These are phyloP conservation scores for Chaitophorus viminalis DNA, from an alignment of 2,888 invertebrate genomes.

Conservation along the genomic window DNA sequence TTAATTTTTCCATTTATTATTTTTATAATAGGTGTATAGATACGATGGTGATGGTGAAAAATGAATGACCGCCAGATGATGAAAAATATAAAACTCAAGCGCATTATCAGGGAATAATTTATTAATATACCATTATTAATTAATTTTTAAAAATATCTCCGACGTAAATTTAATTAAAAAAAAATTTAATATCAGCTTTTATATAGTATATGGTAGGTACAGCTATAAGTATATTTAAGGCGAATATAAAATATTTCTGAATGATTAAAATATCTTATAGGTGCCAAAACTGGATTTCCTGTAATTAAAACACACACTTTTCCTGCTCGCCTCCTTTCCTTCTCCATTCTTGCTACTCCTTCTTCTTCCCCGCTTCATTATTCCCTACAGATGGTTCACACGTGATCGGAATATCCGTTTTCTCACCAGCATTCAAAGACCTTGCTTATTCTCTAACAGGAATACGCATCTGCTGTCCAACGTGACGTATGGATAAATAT, in stretches of 20 bases:
- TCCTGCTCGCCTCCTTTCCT: neutral
- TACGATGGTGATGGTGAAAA: neutral
- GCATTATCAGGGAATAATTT: neutral
- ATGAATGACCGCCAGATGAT: neutral
- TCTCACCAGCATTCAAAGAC: neutral
- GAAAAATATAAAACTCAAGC: neutral
- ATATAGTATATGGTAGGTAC: too few relatives aligned
- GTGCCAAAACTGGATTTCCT: slow-evolving; percentile 9
- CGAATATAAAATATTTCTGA: slow-evolving; percentile 3
- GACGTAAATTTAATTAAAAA: neutral
- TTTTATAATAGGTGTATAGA: neutral
- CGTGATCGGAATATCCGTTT: slow-evolving; percentile 28
- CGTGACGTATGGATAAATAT: slow-evolving; percentile 16
- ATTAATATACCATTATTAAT: neutral
- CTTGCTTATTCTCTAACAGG: neutral
- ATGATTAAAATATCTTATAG: slow-evolving; percentile 14
- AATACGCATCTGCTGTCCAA: neutral
- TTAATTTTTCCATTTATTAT: neutral
- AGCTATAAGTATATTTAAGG: neutral
- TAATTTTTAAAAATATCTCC: slow-evolving; percentile 27
- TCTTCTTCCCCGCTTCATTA: neutral
- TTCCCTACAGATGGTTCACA: neutral
- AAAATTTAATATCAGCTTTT: neutral
- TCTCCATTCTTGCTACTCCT: neutral
- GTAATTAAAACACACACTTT: neutral